phyloP scores from a whole-genome alignment of 2,888 invertebrate species.

The Anagyrus pseudococci region DNA sequence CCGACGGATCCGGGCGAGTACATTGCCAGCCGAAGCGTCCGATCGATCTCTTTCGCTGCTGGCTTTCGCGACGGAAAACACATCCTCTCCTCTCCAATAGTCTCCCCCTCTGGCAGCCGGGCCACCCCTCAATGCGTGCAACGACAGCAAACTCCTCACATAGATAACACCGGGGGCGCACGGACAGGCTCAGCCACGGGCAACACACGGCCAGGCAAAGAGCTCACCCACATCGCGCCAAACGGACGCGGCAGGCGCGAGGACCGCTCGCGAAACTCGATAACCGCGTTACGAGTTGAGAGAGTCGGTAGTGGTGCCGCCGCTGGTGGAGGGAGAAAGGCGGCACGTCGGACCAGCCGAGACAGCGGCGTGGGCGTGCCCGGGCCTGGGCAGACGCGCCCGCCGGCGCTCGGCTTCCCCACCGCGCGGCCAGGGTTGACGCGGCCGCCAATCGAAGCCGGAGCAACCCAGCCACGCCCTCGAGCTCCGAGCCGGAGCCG shows the following conservation, averaged over 20 bases:
- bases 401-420: not conserved
- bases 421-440: not conserved
- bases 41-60: conserved; percentile 53
- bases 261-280: conserved; percentile 3
- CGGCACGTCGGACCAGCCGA: not conserved
- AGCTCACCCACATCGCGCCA: not conserved
- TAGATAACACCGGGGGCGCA: not conserved
- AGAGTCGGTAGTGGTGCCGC: not conserved
- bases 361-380: not conserved
- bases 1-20: conserved; percentile 7
- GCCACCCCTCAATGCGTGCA: not conserved
- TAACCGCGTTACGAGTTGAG: not conserved
- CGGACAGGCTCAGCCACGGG: not conserved
- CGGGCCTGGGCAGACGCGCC: not conserved
- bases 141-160: not conserved
- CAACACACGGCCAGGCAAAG: too few species aligned
- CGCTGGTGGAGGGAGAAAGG: not conserved
- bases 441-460: not conserved
- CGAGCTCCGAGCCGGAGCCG: not conserved
- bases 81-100: not conserved
- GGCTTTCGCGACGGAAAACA: conserved; percentile 5
- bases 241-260: not conserved
- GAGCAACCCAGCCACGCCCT: not conserved
- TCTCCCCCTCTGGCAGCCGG: not conserved
- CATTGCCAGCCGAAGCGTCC: conserved; percentile 41